Evolutionary conservation across 2,888 invertebrate genomes (phyloP).

Genomic region (Ephialtes manifestator): DNA sequence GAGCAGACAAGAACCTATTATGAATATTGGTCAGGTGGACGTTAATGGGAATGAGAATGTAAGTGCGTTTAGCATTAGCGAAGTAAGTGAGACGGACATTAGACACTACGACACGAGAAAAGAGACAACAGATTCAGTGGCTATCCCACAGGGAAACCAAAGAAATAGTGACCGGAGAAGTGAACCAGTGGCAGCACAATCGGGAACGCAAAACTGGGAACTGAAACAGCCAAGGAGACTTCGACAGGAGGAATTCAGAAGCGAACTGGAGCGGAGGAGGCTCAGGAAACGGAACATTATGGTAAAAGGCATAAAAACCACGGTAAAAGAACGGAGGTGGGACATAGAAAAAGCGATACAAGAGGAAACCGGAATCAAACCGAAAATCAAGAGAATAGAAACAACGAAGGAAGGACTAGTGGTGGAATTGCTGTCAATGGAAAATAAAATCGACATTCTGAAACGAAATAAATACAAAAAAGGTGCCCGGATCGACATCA

Average conservation of each 20-base stretch:
- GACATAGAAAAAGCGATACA: neutral
- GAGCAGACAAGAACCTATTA: too few relatives aligned
- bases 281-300: neutral
- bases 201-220: neutral
- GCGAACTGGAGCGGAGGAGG: neutral
- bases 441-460: slow-evolving; percentile 6
- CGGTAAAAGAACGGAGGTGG: neutral
- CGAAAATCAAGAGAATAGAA: neutral
- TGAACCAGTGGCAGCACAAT: neutral
- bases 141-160: neutral
- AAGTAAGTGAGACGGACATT: too few relatives aligned
- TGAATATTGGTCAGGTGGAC: neutral
- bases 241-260: neutral
- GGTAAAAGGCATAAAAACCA: neutral
- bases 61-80: too few relatives aligned
- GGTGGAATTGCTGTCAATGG: neutral
- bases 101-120: too few relatives aligned
- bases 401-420: neutral
- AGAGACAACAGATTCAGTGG: neutral
- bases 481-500: too few relatives aligned
- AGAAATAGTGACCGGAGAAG: neutral
- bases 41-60: neutral
- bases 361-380: neutral
- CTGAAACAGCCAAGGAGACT: neutral
- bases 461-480: neutral